Evolutionary conservation across 2,113 vertebrate species (phyloP), one percentile per base, ranked within the genome.

Genomic region (Athene cunicularia): DNA sequence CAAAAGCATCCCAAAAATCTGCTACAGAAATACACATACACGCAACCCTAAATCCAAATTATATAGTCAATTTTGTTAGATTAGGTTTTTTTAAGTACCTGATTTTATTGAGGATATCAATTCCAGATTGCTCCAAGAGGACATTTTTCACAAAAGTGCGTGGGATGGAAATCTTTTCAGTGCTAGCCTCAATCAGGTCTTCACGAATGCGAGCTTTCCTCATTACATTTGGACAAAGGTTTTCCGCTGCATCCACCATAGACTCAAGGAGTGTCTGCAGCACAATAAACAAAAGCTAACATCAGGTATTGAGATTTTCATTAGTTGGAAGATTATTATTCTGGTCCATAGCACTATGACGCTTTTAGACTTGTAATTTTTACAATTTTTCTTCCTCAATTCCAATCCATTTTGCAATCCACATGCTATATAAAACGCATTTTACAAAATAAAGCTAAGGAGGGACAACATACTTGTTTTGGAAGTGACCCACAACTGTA

Each of bases 81-180:
- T 52, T 49, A 72, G 43, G 28, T 11, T 32, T 56, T 35, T 12
- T 52, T 15, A 95, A 96, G 39, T 82, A 99, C 99, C 99, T 99
- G 92, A 99, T 99, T 98, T 99, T 99, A 97, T 99, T 99, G 95
- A 99, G 98, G 84, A 99, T 99, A 97, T 99, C 99, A 63, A 99
- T 98, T 63, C 99, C 99, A 80, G 99, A 99, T 89, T 99, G 99
- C 97, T 99, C 99, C 97, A 99, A 96, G 43, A 99, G 99, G 41
- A 99, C 99, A 94, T 99, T 99, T 96, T 99, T 99, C 91, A 99
- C 99, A 88, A 99, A 99, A 70, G 99, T 98, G 10, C 98, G 99
- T 49, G 99, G 99, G 47, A 99, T 98, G 10, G 99, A 99, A 97
- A 99, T 99, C 98, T 99, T 98, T 93, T 98, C 98, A 2, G 98